Conservation (phyloP, 35 echinoderm and acorn worm genomes). For the Heliocidaris tuberculata region DNA sequence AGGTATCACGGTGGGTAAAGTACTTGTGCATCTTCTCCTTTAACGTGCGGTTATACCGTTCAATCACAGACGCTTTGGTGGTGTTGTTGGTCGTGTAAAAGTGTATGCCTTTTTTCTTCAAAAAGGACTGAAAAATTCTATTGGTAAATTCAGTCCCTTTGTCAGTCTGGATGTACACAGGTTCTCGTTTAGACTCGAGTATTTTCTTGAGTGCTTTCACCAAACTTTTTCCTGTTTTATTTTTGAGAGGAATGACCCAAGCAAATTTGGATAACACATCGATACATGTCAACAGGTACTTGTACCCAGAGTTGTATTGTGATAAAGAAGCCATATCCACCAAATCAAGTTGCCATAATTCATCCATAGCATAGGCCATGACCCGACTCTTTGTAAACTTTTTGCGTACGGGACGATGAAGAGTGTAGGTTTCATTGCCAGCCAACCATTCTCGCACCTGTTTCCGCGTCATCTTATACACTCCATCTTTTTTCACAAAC, state of each 20-base stretch:
- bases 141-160: constrained; percentile 61
- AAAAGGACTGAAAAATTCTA: constrained; percentile 52
- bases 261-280: no score
- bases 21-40: no score
- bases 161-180: constrained; percentile 59
- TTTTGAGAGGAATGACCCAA: constrained; percentile 55
- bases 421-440: constrained; percentile 63
- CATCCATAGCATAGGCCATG: constrained; percentile 59
- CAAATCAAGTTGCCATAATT: no score
- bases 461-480: constrained; percentile 24
- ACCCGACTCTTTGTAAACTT: constrained; percentile 57
- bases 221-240: constrained; percentile 45
- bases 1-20: no score
- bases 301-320: constrained; percentile 56
- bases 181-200: constrained; percentile 49
- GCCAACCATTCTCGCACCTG: constrained; percentile 56
- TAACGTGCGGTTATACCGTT: no score
- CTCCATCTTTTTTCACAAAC: constrained; percentile 45
- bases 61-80: no score
- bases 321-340: constrained; percentile 51
- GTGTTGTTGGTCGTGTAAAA: no score
- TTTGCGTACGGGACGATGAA: constrained; percentile 45
- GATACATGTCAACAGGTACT: constrained; percentile 59
- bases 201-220: constrained; percentile 47
- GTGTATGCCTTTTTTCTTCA: no score